A percentile compares a stretch with the other conserved stretches of the same genome.
These are phyloP conservation scores for Vanessa cardui DNA, from an alignment of 2,888 invertebrate species.

Conservation along the genomic window DNA sequence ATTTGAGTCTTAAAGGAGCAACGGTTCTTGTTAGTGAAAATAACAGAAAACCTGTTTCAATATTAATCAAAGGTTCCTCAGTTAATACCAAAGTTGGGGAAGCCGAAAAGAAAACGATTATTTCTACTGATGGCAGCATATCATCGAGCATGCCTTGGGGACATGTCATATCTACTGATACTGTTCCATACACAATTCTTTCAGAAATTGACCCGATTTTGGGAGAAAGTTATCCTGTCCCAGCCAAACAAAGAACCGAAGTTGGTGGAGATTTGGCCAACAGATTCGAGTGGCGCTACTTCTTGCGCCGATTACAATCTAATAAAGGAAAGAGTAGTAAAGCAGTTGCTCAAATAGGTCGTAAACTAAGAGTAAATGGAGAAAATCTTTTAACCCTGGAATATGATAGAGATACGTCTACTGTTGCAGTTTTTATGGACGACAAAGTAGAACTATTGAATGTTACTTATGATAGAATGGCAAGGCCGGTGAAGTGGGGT, in stretches of 20 bases:
- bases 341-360: conserved; percentile 91
- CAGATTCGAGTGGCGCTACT: conserved; percentile 97
- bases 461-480: conserved; percentile 93
- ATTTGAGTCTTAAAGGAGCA: conserved; percentile 95
- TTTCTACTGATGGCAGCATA: conserved; percentile 92
- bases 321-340: conserved; percentile 85
- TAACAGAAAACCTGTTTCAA: conserved; percentile 90
- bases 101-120: conserved; percentile 90
- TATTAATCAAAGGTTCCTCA: conserved; percentile 93
- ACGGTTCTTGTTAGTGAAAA: conserved; percentile 93
- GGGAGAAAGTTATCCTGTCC: conserved; percentile 96
- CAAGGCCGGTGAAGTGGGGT: conserved; percentile 92
- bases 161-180: conserved; percentile 94
- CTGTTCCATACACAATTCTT: conserved; percentile 94
- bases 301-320: conserved; percentile 88
- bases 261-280: conserved; percentile 95
- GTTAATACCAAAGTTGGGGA: conserved; percentile 92
- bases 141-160: conserved; percentile 92
- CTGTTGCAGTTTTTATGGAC: conserved; percentile 93
- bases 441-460: conserved; percentile 93
- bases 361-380: conserved; percentile 94
- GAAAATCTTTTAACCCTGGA: conserved; percentile 95
- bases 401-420: conserved; percentile 93
- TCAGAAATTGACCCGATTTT: conserved; percentile 93
- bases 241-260: conserved; percentile 94